Base-by-base conservation (phyloP, 2,888 invertebrate species). In the Aricia artaxerxes region DNA sequence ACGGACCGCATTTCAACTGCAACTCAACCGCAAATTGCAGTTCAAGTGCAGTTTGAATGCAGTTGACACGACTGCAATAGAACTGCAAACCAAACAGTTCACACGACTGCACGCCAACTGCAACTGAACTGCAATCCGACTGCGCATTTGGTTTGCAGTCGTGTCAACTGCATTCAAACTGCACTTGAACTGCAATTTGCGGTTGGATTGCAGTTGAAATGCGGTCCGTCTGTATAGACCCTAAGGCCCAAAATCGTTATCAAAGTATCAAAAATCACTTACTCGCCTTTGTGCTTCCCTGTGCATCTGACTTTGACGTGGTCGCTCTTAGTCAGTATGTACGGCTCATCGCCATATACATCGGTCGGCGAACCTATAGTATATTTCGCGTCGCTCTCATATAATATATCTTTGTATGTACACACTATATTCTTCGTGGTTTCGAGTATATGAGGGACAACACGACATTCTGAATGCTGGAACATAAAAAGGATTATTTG, bases 331-430 rank as follows among this genome's bases (percentile, higher is more conserved):
- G 78, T 79, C 9, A 86, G 79, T 4, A 80, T 78, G 49, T 86
- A 86, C 0, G 78, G 80, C 1, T 81, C 80, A 6, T 44, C 78
- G 0, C 83, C 83, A 0, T 11, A 24, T 0, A 85, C 82, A 0
- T 93, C 93, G 0, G 92, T 92, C 0, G 95, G 89, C 0, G 92
- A 87, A 0, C 96, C 96, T 73, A 96, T 89, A 11, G 91, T 91
- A 24, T 95, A 94, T 78, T 93, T 93, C 79, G 92, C 95, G 85
- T 98, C 98, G 79, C 95, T 95, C 31, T 95, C 92, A 81, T 97
- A 95, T 73, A 97, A 86, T 38, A 98, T 95, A 88, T 98, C 97
- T 83, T 94, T 95, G 88, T 97, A 97, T 1, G 87, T 86, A 80
- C 96, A 96, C 1, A 85, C 84, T 9, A 96, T 90, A 16, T 93